Conservation (phyloP, 2,113 vertebrate species). For the Oncorhynchus mykiss region DNA sequence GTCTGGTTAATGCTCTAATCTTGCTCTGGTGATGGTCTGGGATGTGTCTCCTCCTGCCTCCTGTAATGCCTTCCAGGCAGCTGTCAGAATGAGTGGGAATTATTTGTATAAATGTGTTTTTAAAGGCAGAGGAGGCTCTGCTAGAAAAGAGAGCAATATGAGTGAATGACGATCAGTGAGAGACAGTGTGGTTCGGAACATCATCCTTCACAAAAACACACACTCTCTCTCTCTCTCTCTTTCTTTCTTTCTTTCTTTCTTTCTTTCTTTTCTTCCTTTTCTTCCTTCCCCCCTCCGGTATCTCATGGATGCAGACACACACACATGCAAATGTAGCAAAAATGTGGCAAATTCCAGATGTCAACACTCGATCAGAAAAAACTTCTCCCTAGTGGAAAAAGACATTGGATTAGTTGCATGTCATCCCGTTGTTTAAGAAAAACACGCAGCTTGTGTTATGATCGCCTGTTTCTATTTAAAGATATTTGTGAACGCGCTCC, state of each 20-base stretch:
- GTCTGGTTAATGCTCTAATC: conserved; percentile 25
- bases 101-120: conserved; percentile 70
- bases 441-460: conserved; percentile 54
- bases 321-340: not conserved
- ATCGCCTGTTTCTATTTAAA: conserved; percentile 66
- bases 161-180: conserved; percentile 41
- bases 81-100: conserved; percentile 45
- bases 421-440: conserved; percentile 51
- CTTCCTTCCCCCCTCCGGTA: too few relatives aligned
- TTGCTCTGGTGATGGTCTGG: not conserved
- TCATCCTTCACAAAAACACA: conserved; percentile 30
- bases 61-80: conserved; percentile 36
- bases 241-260: too few relatives aligned
- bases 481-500: conserved; percentile 34
- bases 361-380: conserved; percentile 38
- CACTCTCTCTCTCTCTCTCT: not conserved
- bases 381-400: conserved; percentile 31
- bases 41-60: conserved; percentile 29
- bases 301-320: too few relatives aligned
- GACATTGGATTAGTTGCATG: conserved; percentile 52
- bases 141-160: conserved; percentile 47
- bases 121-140: conserved; percentile 51
- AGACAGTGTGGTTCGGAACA: conserved; percentile 55
- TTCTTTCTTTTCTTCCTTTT: too few relatives aligned
- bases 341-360: conserved; percentile 30